These are phyloP conservation scores for Diorhabda carinulata DNA, from an alignment of 1,140 invertebrate species.

Conservation along the genomic window DNA sequence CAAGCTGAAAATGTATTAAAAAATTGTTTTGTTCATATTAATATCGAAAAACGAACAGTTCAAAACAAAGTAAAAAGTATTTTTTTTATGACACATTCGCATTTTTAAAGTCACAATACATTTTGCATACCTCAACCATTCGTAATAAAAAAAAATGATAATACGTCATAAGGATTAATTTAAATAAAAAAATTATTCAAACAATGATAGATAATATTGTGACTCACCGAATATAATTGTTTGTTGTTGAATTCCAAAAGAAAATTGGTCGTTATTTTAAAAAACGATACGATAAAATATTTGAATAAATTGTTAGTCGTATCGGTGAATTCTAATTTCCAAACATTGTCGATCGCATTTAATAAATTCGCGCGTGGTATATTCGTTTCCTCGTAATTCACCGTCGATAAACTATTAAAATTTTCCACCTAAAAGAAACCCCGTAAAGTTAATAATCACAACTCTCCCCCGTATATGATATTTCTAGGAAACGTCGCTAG, in stretches of 20 bases:
- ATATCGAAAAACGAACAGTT: no score
- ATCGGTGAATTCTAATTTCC: slow-evolving; percentile 15
- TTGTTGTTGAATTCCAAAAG: slow-evolving; percentile 18
- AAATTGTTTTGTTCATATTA: no score
- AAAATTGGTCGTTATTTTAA: slow-evolving; percentile 19
- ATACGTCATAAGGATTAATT: neutral
- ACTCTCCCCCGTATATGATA: no score
- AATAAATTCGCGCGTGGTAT: slow-evolving; percentile 19
- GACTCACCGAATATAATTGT: slow-evolving; percentile 18
- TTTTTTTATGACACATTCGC: no score
- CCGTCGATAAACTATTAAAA: slow-evolving; percentile 18
- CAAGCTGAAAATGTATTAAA: no score
- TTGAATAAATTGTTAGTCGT: slow-evolving; percentile 15
- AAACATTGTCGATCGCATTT: slow-evolving; percentile 11
- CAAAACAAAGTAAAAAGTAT: no score
- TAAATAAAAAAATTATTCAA: neutral
- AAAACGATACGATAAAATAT: slow-evolving; percentile 19
- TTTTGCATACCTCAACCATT: no score
- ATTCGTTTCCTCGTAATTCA: slow-evolving; percentile 15
- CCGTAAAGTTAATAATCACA: neutral
- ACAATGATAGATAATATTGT: neutral
- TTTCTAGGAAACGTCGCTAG: no score
- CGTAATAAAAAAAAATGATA: no score
- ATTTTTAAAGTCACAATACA: no score
- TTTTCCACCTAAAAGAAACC: slow-evolving; percentile 17